Percentiles rank a stretch among this genome's conserved stretches.
These are phyloP conservation scores for Dolichallabes microphthalmus DNA, from an alignment of 2,113 vertebrate genomes.

Conservation along the genomic window DNA sequence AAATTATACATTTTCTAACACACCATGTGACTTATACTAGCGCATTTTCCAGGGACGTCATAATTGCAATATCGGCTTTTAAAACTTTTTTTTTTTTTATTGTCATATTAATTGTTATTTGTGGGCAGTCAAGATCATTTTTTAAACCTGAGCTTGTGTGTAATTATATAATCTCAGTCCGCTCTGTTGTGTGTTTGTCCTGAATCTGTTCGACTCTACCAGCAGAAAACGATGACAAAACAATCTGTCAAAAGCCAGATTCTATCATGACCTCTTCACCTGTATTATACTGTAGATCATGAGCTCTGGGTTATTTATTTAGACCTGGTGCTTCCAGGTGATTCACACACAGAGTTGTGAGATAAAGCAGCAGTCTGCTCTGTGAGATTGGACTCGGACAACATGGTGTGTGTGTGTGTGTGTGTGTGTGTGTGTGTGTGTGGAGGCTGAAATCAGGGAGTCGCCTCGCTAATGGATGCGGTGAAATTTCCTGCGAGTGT, in stretches of 20 bases:
- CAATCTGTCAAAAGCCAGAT: neutral
- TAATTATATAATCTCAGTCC: neutral
- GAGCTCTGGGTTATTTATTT: slow-evolving; percentile 28
- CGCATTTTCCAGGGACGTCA: neutral
- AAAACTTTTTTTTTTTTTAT: neutral
- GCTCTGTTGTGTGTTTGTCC: neutral
- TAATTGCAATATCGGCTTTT: neutral
- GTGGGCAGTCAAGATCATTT: no score
- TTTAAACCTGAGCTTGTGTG: neutral
- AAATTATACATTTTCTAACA: no score
- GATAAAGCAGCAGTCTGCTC: slow-evolving; percentile 2
- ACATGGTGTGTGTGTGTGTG: neutral
- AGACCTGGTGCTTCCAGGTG: neutral
- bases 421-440: neutral
- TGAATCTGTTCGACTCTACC: neutral
- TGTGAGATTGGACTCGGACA: slow-evolving; percentile 26
- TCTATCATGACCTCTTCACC: neutral
- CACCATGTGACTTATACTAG: neutral
- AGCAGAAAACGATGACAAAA: neutral
- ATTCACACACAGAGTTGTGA: slow-evolving; percentile 7
- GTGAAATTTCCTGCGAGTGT: slow-evolving; percentile 39
- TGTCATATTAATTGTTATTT: neutral
- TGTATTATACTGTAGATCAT: neutral
- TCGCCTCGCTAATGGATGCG: slow-evolving; percentile 41
- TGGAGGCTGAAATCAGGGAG: slow-evolving; percentile 22